Conservation (phyloP, 2,113 vertebrate species). For the Oceanodroma tethys region DNA sequence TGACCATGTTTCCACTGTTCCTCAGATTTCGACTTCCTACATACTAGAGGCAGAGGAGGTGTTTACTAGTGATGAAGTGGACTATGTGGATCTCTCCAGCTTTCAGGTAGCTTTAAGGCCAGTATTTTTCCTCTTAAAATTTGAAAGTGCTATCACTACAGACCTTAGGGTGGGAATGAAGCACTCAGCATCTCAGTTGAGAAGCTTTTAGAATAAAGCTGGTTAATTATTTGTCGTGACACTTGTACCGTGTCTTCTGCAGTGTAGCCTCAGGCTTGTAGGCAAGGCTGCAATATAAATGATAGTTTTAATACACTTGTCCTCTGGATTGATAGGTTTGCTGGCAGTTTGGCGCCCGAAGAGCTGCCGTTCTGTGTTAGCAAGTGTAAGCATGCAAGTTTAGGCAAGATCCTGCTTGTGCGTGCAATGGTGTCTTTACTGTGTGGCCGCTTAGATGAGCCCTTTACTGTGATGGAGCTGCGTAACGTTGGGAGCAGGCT, state of each 20-base stretch:
- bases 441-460: background rate
- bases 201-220: background rate
- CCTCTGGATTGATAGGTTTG: background rate
- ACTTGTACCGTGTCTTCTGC: background rate
- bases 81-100: background rate
- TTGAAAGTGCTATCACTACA: background rate
- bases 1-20: background rate
- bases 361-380: background rate
- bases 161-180: background rate
- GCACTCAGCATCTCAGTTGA: background rate
- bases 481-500: background rate
- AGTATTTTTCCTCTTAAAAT: background rate
- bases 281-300: background rate
- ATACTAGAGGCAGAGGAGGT: background rate
- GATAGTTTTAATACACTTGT: background rate
- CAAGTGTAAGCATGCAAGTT: background rate
- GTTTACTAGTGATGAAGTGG: background rate
- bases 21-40: background rate
- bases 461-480: background rate
- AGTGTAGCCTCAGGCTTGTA: accelerated
- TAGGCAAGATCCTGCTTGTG: background rate
- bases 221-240: background rate
- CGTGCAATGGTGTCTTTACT: background rate
- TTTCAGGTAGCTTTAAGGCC: background rate
- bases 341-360: background rate